A percentile compares a stretch with the other conserved stretches of the same genome.
Conservation (phyloP, 1,140 invertebrate genomes). For the Sarcophaga peregrina region DNA sequence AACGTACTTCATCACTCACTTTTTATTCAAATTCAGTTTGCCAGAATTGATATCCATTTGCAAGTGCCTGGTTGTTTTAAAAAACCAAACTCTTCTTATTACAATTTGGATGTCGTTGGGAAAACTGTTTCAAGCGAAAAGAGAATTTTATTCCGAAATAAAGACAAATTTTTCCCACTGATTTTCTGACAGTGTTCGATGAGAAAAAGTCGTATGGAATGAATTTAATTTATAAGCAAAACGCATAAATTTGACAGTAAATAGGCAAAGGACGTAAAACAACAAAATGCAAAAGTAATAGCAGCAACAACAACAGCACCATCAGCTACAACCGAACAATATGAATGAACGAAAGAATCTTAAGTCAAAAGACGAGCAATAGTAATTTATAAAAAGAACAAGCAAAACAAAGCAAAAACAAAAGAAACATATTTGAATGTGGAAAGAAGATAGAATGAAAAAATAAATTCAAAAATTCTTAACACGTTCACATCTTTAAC, state of each 20-base stretch:
- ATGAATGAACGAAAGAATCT: neutral
- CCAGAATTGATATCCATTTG: too few species aligned
- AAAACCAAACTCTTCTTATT: too few species aligned
- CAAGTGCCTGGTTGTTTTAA: too few species aligned
- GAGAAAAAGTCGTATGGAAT: neutral
- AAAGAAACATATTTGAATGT: neutral
- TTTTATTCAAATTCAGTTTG: too few species aligned
- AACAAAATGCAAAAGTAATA: too few species aligned
- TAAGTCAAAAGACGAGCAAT: neutral
- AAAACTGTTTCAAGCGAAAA: too few species aligned
- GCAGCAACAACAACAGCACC: neutral
- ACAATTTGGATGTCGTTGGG: too few species aligned
- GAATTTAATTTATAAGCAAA: constrained; percentile 39
- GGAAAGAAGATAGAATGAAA: neutral
- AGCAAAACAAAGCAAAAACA: too few species aligned
- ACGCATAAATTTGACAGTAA: constrained; percentile 43
- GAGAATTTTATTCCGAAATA: too few species aligned
- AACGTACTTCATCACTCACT: too few species aligned
- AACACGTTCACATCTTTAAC: constrained; percentile 65
- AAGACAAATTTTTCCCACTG: neutral
- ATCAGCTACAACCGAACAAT: neutral
- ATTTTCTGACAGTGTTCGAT: neutral
- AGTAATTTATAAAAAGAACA: too few species aligned
- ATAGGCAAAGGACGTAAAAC: constrained; percentile 19
- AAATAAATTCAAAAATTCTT: constrained; percentile 56